Evolutionary conservation across 2,113 vertebrate genomes (phyloP), one percentile per base, ranked within the genome.

Genomic region (Myiopsitta monachus): DNA sequence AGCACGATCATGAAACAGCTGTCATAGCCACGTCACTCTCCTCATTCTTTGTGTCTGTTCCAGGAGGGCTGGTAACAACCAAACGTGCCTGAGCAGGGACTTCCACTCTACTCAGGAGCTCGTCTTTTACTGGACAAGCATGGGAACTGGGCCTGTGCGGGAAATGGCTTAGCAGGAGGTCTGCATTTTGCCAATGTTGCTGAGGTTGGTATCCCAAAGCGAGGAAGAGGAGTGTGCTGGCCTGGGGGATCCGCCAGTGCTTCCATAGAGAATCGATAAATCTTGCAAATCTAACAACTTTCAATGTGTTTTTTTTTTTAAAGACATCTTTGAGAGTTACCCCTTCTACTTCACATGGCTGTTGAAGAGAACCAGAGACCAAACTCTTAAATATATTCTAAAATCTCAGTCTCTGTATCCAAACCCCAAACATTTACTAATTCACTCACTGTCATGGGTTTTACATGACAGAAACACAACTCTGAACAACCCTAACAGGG

Each of bases 241-340:
- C 33, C 67, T 51, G 16, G 13, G 24, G 24, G 5, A 49, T 14
- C 18, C 74, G 36, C 18, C 46, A 47, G 52, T 43, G 46, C 82
- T 88, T 66, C 69, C 26, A 61, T 13, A 69, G 54, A 46, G 92
- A 61, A 69, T 5, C 55, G 21, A 72, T 9, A 51, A 21, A 43
- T 33, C 28, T 55, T 27, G 6, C 9, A 54, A 44, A 74, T 66
- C 51, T 57, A 61, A 19, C 47, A 77, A 13, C 14, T 87, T 84
- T 61, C 8, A 28, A 4, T 15, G 3, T 24, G 24, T 1, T 2
- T 1, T 2, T 2, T 1, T 2, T 66, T 83, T 85, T 28, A n/a
- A 55, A 82, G 31, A 51, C 6, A 27, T 31, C 33, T 31, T 67
- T 83, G 41, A 39, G 26, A 61, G 10, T 16, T 72, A 44, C 31